Base-by-base conservation (phyloP, 2,888 invertebrate species). In the Lasioglossum malachurum region DNA sequence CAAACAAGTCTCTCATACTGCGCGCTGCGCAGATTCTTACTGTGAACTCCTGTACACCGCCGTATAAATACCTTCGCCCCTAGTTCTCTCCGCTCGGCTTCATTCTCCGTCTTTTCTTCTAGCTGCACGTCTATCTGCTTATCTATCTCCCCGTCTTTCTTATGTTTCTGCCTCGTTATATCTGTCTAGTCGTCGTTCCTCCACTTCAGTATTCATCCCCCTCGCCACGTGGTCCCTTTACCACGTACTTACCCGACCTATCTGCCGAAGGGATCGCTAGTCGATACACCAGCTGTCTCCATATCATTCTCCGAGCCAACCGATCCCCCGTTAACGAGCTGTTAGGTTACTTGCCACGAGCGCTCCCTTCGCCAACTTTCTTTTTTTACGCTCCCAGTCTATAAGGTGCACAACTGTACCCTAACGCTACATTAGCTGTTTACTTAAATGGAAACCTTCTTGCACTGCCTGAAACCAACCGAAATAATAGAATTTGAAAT, bases 121-220 rank as follows among this genome's bases (percentile, higher is more conserved):
- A 71, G n/a, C n/a, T 44, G 35, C 78, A 81, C 60, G 75, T 78
- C 86, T 86, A 81, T 82, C 86, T 84, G 74, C 83, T 82, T 84
- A 83, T 84, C 83, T 78, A 81, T 78, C 81, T 75, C 53, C 86
- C 46, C 72, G 46, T 80, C 57, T 74, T 73, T 31, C 72, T 80
- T 78, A 82, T 76, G 72, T 71, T 86, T 23, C 78, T 69, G 78
- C 19, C 78, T 83, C 87, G 78, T 80, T 87, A 80, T 64, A 74
- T 79, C 73, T 67, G 67, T 76, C 80, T 69, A 82, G 75, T 74
- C 73, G 75, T 64, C 76, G 44, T 74, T 73, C 67, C 71, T 82
- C 77, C 75, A 69, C 78, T 82, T 80, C 73, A n/a, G 69, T 84
- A 78, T 82, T 77, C 80, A 81, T 69, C 69, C 83, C 49, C 75